Base-by-base conservation (phyloP, 2,797 vertebrate species). In the Cuculus canorus region DNA sequence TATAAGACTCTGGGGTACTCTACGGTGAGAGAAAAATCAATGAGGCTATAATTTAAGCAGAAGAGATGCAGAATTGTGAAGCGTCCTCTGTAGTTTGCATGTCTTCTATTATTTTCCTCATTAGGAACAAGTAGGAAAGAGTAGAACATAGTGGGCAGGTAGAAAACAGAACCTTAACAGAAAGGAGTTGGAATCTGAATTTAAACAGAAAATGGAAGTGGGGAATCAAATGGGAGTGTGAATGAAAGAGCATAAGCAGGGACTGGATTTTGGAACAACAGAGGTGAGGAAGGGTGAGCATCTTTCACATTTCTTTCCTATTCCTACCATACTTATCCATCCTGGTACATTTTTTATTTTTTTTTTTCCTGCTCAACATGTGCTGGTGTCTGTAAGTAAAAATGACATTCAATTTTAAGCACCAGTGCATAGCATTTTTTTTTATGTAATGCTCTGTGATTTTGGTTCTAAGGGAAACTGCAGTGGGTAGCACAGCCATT, bases 361-460 rank as follows among this genome's bases (percentile, higher is more conserved):
- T 30, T 35, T 59, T 48, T 60, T 5, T 2, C 89, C 79, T 79
- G 57, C 54, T 93, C 75, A 92, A 57, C 12, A 88, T 59, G 32
- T 50, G 41, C 57, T 88, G 71, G 52, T 41, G 70, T 93, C 95
- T 95, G 52, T 91, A 96, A 97, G 88, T 80, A 84, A 96, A 96
- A 96, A 92, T 92, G 54, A 56, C 92, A 92, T 96, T 95, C 76
- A 57, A 91, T 95, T 97, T 97, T 97, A 97, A 97, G 92, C 92
- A 92, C n/a, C 77, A 80, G 43, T 92, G 82, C 78, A 43, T 94
- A 95, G 59, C 37, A 72, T 70, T 95, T 76, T 27, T 18, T 70
- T 43, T 91, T 93, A 82, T 82, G 47, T 89, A 95, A 88, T 63
- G 53, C 24, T 82, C 63, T 83, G 10, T 95, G 92, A 79, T 90